Evolutionary conservation across 1,140 invertebrate species (phyloP), one percentile per base, ranked within the genome.

Genomic region (Drosophila repletoides): DNA sequence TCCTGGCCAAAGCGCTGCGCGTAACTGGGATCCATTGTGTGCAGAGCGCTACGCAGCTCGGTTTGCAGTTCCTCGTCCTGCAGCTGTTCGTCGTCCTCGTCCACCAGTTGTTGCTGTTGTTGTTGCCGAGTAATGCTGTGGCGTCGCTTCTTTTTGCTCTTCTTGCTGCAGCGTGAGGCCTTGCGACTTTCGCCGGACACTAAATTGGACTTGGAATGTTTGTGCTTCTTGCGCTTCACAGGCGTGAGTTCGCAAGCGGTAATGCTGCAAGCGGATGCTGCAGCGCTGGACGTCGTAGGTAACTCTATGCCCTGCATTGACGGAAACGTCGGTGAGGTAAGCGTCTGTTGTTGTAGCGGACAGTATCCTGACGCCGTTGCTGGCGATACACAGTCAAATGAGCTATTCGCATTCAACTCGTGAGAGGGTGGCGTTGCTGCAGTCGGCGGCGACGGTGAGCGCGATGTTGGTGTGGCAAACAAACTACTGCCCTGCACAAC

Each of bases 21-120:
- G n/a, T 77, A 81, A 17, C 58, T 84, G 38, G 81, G 87, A 86
- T 86, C 67, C 17, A 89, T 61, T 3, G 51, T 89, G 17, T 72
- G 60, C 14, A 90, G 60, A 6, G 75, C 89, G 36, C 51, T 89
- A 7, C 86, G 40, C 76, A 79, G 48, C 73, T 89, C 83, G 83
- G 68, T 81, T 63, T 61, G 91, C 90, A 53, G 89, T 43, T 88
- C 88, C 10, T 91, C 90, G 1, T 91, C 81, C 31, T 92, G 73
- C 28, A 89, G 67, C 7, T 76, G 69, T 0, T 72, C 40, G n/a
- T 89, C 83, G 29, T 73, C 66, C 7, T 75, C 76, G 5, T n/a
- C 21, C 6, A 49, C 21, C 5, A 43, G 43, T 22, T 36, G 40
- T 15, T 28, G 56, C 29, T 41, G 61, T 14, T 46, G 34, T 43